Percentiles rank a stretch among this genome's conserved stretches.
These are phyloP conservation scores for Rhagoletis zephyria DNA, from an alignment of 1,140 invertebrate species.

Conservation along the genomic window DNA sequence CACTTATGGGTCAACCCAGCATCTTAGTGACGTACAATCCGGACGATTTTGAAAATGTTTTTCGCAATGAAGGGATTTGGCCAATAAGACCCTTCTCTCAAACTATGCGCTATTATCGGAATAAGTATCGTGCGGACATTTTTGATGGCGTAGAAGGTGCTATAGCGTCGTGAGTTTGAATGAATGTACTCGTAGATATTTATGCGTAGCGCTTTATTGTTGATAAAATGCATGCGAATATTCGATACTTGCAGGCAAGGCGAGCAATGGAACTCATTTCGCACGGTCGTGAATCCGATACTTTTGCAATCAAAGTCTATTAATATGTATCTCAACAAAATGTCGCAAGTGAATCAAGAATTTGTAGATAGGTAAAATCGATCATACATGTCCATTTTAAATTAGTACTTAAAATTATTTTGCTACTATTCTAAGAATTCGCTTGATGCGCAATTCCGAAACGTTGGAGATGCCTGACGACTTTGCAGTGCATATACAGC, in stretches of 20 bases:
- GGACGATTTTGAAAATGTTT: constrained; percentile 57
- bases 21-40: constrained; percentile 55
- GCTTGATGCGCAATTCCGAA: constrained; percentile 74
- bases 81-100: constrained; percentile 47
- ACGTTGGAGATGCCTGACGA: constrained; percentile 76
- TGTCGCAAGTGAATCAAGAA: constrained; percentile 67
- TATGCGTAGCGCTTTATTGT: too few species aligned
- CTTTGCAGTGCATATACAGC: constrained; percentile 79
- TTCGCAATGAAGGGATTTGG: constrained; percentile 56
- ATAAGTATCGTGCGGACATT: constrained; percentile 55
- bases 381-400: not conserved
- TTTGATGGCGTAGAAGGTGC: constrained; percentile 54
- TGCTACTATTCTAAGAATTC: constrained; percentile 73
- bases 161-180: constrained; percentile 42
- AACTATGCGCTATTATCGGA: constrained; percentile 57
- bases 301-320: constrained; percentile 67
- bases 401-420: not conserved
- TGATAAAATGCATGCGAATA: not conserved
- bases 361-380: constrained; percentile 73
- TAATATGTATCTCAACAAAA: constrained; percentile 64
- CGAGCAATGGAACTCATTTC: constrained; percentile 64
- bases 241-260: constrained; percentile 56
- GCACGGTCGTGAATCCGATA: constrained; percentile 68
- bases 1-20: constrained; percentile 32
- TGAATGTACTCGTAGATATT: not conserved